Evolutionary conservation across 2,797 vertebrate species (phyloP).

Genomic region (Choloepus didactylus): DNA sequence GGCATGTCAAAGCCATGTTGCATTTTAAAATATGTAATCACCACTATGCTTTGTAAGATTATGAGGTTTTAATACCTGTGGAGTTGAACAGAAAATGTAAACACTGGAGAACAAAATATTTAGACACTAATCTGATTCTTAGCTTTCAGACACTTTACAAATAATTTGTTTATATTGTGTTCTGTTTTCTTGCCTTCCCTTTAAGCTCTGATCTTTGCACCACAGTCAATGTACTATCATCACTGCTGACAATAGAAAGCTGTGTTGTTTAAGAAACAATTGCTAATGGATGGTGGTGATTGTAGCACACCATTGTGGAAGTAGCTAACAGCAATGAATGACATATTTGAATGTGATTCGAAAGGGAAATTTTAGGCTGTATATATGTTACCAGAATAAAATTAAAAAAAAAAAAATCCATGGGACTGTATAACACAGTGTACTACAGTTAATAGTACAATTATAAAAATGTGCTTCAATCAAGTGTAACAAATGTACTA

Average conservation of each 20-base stretch:
- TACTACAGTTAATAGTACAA: not conserved
- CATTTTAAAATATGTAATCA: slow-evolving; percentile 14
- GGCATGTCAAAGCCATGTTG: not conserved
- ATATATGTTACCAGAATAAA: no score
- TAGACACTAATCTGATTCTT: not conserved
- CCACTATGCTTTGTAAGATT: not conserved
- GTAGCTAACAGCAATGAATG: no score
- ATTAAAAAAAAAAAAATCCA: no score
- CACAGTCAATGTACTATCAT: not conserved
- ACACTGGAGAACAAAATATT: not conserved
- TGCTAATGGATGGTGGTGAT: no score
- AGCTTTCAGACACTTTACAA: not conserved
- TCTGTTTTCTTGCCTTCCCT: not conserved
- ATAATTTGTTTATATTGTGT: not conserved
- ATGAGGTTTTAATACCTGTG: not conserved
- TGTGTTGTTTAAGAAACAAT: not conserved
- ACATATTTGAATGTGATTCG: no score
- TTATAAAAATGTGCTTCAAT: not conserved
- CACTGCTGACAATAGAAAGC: not conserved
- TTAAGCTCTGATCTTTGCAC: slow-evolving; percentile 23
- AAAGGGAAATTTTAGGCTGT: no score
- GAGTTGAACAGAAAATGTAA: slow-evolving; percentile 28
- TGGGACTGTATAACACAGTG: no score
- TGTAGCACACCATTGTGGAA: no score
- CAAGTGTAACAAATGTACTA: not conserved